These are phyloP conservation scores for Patiria pectinifera DNA, from an alignment of 53 echinoderm and acorn worm species.

Conservation along the genomic window DNA sequence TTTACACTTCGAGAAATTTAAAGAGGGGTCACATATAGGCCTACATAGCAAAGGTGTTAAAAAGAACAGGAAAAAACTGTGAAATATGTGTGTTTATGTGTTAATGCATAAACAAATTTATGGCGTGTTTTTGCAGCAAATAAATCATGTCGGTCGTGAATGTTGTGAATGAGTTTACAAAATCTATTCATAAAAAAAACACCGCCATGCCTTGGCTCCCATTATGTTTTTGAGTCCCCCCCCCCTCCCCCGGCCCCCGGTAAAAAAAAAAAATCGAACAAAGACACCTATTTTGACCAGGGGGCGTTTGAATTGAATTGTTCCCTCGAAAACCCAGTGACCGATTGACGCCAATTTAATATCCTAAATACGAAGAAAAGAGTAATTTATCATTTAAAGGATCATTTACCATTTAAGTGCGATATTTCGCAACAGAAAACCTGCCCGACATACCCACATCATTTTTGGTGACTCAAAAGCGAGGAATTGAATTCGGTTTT, in stretches of 20 bases:
- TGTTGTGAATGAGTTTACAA: conserved; percentile 50
- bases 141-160: conserved; percentile 46
- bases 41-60: conserved; percentile 21
- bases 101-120: conserved; percentile 62
- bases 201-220: background rate
- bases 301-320: too few species aligned
- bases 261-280: too few species aligned
- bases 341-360: too few species aligned
- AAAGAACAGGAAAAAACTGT: background rate
- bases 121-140: conserved; percentile 15
- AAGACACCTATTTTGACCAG: too few species aligned
- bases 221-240: background rate
- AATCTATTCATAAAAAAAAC: conserved; percentile 7
- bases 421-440: too few species aligned
- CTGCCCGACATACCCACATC: background rate
- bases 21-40: background rate
- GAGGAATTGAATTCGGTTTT: background rate
- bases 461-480: background rate
- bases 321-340: too few species aligned
- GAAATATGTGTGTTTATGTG: conserved; percentile 59
- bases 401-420: too few species aligned
- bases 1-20: background rate
- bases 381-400: too few species aligned
- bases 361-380: too few species aligned
- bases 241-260: background rate